Evolutionary conservation across 2,113 vertebrate species (phyloP).

Genomic region (Probosciger aterrimus): DNA sequence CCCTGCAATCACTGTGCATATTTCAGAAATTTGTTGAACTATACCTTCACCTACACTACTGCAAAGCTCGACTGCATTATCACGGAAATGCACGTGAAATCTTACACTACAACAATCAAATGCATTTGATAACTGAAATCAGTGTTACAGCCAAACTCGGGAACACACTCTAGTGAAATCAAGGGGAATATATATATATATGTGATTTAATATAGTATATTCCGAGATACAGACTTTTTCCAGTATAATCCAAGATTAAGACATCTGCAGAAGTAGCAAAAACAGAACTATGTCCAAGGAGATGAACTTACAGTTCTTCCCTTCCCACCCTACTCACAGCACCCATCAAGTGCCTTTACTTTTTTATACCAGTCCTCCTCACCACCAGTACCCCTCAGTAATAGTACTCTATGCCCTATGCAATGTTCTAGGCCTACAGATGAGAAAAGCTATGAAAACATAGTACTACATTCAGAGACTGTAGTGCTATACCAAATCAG

Average conservation of each 20-base stretch:
- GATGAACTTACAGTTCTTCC: neutral
- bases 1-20: accelerated
- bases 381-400: neutral
- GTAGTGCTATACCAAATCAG: neutral
- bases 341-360: neutral
- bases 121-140: neutral
- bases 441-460: neutral
- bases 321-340: neutral
- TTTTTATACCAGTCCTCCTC: neutral
- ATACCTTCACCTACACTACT: neutral
- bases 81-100: neutral
- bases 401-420: no score
- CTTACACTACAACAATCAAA: neutral
- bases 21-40: neutral
- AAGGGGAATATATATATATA: neutral
- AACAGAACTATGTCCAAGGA: neutral
- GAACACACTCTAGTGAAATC: neutral
- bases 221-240: neutral
- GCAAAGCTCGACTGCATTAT: neutral
- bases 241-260: neutral
- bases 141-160: neutral
- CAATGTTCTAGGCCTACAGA: neutral
- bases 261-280: neutral
- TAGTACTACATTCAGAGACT: neutral
- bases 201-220: neutral